Base-by-base conservation (phyloP, 2,888 invertebrate genomes). In the Prosopocoilus inquinatus region DNA sequence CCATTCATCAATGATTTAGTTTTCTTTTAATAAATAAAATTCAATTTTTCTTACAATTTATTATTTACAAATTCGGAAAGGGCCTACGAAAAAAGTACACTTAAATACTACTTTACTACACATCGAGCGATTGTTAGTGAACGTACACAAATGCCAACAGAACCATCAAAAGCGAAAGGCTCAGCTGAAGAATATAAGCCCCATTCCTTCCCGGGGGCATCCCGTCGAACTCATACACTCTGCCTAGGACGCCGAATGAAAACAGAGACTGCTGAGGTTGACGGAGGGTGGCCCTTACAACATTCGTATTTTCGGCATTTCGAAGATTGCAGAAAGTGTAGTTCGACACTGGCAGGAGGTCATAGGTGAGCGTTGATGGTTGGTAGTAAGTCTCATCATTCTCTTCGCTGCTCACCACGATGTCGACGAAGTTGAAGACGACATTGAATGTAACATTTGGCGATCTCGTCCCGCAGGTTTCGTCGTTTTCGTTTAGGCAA, bases 221-320 rank as follows among this genome's bases (percentile, higher is more conserved):
- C 15, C 60, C 61, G 49, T 67, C 66, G 34, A 55, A 45, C 15
- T 45, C 49, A 47, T 48, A 64, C 9, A 61, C 53, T n/a, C 68
- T 57, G 39, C 68, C 68, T 35, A 58, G 53, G 34, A 68, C 65
- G 9, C 67, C 68, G 54, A 66, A 68, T 1, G 58, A 57, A 35
- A 66, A 50, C 7, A 68, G 15, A 28, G 62, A 58, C 9, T 62
- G 46, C 13, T 60, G 46, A 5, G 52, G 38, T 9, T 57, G 50
- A 38, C 4, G 0, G 5, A 12, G 7, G 1, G 59, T 63, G 20
- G 58, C 57, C 16, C 41, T 57, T 55, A 64, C 60, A n/a, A 60
- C 48, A n/a, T 57, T 57, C n/a, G 58, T 51, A 3, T 58, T 59
- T 16, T 38, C 38, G 2, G 47, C 57, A 15, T 53, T 47, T 1